These are phyloP conservation scores for Nebria brevicollis DNA, from an alignment of 2,888 invertebrate species.

Conservation along the genomic window DNA sequence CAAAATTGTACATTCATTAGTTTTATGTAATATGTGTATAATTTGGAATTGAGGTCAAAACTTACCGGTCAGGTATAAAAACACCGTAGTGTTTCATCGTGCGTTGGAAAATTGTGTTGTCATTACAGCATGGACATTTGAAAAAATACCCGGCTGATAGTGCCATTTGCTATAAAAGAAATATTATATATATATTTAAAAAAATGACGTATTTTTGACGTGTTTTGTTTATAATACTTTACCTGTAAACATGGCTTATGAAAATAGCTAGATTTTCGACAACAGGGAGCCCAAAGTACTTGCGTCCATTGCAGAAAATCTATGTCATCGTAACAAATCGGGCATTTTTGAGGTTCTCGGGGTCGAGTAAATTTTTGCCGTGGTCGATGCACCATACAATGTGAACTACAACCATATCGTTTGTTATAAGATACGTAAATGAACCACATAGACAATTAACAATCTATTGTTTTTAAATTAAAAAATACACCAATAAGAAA, in stretches of 20 bases:
- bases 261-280: slow-evolving; percentile 78
- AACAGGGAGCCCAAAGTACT: slow-evolving; percentile 80
- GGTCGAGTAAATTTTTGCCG: slow-evolving; percentile 22
- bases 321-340: slow-evolving; percentile 76
- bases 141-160: slow-evolving; percentile 82
- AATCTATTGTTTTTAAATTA: no score
- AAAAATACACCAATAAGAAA: no score
- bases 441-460: no score
- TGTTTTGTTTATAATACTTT: not conserved
- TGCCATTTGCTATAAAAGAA: slow-evolving; percentile 70
- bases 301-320: slow-evolving; percentile 60
- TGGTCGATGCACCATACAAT: slow-evolving; percentile 25
- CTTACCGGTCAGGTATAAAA: slow-evolving; percentile 82
- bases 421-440: slow-evolving; percentile 52
- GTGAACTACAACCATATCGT: slow-evolving; percentile 5
- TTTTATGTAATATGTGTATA: no score
- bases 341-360: slow-evolving; percentile 62
- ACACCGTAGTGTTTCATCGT: slow-evolving; percentile 76
- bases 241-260: slow-evolving; percentile 79
- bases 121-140: slow-evolving; percentile 86
- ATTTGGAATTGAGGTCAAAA: slow-evolving; percentile 45
- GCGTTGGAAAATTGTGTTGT: slow-evolving; percentile 71
- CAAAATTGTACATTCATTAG: not conserved
- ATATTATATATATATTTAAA: not conserved
- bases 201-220: not conserved